Evolutionary conservation across 2,113 vertebrate species (phyloP).

Genomic region (Trichomycterus rosablanca): DNA sequence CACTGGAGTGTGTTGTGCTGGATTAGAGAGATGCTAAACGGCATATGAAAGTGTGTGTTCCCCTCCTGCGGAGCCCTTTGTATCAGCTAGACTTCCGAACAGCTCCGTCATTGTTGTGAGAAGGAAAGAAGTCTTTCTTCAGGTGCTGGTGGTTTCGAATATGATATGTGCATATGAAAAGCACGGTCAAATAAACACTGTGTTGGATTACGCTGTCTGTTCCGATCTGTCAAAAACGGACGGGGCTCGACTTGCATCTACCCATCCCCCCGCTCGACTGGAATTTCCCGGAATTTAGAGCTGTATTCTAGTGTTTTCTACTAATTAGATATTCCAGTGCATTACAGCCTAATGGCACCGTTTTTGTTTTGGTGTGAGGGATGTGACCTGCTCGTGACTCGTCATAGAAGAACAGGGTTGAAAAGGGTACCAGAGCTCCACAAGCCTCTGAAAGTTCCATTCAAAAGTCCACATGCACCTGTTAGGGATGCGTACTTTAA

Average conservation of each 20-base stretch:
- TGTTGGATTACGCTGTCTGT: conserved; percentile 60
- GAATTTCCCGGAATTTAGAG: conserved; percentile 73
- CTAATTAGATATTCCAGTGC: conserved; percentile 71
- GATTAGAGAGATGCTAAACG: conserved; percentile 23
- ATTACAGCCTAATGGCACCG: conserved; percentile 48
- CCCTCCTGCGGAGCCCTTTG: conserved; percentile 41
- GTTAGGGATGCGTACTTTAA: no score
- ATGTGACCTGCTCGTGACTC: conserved; percentile 40
- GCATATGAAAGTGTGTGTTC: conserved; percentile 47
- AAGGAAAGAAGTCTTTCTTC: conserved; percentile 52
- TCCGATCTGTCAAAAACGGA: conserved; percentile 59
- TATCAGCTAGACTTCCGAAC: conserved; percentile 49
- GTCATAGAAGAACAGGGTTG: neutral
- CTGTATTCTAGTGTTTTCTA: conserved; percentile 54
- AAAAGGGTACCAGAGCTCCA: no score
- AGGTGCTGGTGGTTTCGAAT: conserved; percentile 58
- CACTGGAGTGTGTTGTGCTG: conserved; percentile 11
- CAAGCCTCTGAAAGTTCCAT: no score
- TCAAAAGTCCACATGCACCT: no score
- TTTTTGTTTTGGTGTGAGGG: conserved; percentile 68
- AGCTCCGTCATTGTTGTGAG: conserved; percentile 53
- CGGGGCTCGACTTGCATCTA: conserved; percentile 47
- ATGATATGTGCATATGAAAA: conserved; percentile 54
- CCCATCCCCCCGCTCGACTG: conserved; percentile 39
- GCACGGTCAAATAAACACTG: conserved; percentile 63